Conservation (phyloP, 2,888 invertebrate genomes). For the Lasioglossum pauxillum region DNA sequence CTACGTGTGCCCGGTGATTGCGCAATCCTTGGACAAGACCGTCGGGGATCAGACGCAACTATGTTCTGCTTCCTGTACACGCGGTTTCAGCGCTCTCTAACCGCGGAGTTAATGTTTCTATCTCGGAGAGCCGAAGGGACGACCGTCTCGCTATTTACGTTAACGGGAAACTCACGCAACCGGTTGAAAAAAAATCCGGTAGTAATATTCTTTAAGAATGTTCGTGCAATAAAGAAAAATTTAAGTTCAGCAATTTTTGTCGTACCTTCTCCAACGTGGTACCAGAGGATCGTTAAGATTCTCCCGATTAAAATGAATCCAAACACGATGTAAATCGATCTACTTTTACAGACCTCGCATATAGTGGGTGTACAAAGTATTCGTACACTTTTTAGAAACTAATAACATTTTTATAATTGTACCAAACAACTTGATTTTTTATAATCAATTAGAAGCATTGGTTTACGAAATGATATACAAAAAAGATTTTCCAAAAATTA, state of each 20-base stretch:
- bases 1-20: slow-evolving; percentile 51
- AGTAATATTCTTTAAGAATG: too few species aligned
- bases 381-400: too few species aligned
- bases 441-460: too few species aligned
- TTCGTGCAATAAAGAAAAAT: too few species aligned
- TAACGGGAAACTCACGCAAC: background rate
- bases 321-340: background rate
- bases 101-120: slow-evolving; percentile 8
- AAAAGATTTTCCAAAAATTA: too few species aligned
- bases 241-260: background rate
- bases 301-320: background rate
- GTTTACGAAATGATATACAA: too few species aligned
- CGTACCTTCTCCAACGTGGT: background rate
- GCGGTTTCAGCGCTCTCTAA: background rate
- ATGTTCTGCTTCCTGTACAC: slow-evolving; percentile 38
- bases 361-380: too few species aligned
- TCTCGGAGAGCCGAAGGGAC: slow-evolving; percentile 12
- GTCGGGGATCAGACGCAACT: slow-evolving; percentile 55
- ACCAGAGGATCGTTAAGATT: background rate
- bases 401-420: too few species aligned
- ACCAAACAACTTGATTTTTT: too few species aligned
- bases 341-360: background rate
- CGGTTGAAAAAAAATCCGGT: background rate
- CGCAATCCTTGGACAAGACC: slow-evolving; percentile 60
- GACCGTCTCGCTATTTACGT: background rate